Conservation (phyloP, 1,140 invertebrate genomes). For the Lanistes nyassanus region DNA sequence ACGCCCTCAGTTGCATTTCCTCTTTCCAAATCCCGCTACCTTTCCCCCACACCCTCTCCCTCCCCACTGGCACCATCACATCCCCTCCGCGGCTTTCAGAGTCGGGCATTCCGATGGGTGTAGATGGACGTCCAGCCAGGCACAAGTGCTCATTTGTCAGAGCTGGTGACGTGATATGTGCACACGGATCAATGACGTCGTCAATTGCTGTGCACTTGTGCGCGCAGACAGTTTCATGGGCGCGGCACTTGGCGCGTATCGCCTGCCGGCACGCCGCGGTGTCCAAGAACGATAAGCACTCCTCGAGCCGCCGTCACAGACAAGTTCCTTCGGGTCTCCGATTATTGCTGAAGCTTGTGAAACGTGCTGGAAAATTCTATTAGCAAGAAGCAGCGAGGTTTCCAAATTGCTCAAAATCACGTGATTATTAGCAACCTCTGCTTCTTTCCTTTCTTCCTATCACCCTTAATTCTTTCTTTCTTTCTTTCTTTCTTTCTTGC, state of each 20-base stretch:
- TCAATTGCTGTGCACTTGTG: constrained; percentile 22
- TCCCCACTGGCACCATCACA: neutral
- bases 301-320: no score
- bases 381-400: neutral
- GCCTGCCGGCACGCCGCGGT: neutral
- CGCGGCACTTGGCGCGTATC: constrained; percentile 8
- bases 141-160: no score
- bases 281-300: constrained; percentile 4
- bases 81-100: neutral
- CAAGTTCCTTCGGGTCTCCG: constrained; percentile 1
- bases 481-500: neutral
- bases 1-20: no score
- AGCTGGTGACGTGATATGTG: neutral
- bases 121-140: no score
- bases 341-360: neutral
- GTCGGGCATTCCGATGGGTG: neutral
- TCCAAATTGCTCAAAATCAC: neutral
- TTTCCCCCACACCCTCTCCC: neutral
- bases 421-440: neutral
- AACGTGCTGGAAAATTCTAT: neutral
- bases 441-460: neutral
- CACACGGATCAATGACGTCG: constrained; percentile 19
- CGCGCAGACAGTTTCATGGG: constrained; percentile 12
- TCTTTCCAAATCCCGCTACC: neutral
- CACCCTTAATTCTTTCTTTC: neutral